Percentiles rank a stretch among this genome's conserved stretches.
These are phyloP conservation scores for Epinotia brunnichana DNA, from an alignment of 2,888 invertebrate genomes.

Conservation along the genomic window DNA sequence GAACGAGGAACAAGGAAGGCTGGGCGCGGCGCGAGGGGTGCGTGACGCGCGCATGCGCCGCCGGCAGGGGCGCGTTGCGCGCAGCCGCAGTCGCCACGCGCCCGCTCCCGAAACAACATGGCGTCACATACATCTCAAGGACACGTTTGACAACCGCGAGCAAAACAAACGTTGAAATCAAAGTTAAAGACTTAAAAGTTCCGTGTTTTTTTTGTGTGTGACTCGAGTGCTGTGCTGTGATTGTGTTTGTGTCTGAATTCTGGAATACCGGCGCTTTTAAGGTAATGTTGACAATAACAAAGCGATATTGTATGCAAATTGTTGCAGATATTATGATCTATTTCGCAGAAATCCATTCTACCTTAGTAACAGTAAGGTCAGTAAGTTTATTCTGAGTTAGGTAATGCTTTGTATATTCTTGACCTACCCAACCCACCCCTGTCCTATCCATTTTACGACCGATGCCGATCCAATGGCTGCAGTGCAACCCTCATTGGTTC, in stretches of 20 bases:
- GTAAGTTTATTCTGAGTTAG: not conserved
- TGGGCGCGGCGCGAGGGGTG: slow-evolving; percentile 64
- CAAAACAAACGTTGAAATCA: slow-evolving; percentile 62
- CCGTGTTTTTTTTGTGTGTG: slow-evolving; percentile 35
- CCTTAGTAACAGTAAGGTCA: not conserved
- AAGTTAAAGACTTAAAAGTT: slow-evolving; percentile 13
- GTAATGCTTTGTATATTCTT: slow-evolving; percentile 13
- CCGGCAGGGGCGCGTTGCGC: slow-evolving; percentile 62
- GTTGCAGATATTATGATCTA: not conserved
- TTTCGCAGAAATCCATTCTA: not conserved
- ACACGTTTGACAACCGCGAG: slow-evolving; percentile 73
- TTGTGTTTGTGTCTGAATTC: slow-evolving; percentile 3
- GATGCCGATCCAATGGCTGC: slow-evolving; percentile 14
- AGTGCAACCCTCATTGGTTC: slow-evolving; percentile 28
- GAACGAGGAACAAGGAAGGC: slow-evolving; percentile 52
- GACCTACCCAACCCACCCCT: slow-evolving; percentile 43
- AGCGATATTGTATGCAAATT: not conserved
- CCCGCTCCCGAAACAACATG: slow-evolving; percentile 76
- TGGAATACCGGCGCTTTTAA: slow-evolving; percentile 25
- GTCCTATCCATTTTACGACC: slow-evolving; percentile 29
- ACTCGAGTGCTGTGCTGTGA: slow-evolving; percentile 10
- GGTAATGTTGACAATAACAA: slow-evolving; percentile 20
- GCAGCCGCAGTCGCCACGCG: slow-evolving; percentile 81
- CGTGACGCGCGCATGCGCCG: slow-evolving; percentile 73
- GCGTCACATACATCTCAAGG: slow-evolving; percentile 74